A percentile compares a stretch with the other conserved stretches of the same genome.
phyloP scores from a whole-genome alignment of 2,888 invertebrate genomes.

The Catocala nupta region DNA sequence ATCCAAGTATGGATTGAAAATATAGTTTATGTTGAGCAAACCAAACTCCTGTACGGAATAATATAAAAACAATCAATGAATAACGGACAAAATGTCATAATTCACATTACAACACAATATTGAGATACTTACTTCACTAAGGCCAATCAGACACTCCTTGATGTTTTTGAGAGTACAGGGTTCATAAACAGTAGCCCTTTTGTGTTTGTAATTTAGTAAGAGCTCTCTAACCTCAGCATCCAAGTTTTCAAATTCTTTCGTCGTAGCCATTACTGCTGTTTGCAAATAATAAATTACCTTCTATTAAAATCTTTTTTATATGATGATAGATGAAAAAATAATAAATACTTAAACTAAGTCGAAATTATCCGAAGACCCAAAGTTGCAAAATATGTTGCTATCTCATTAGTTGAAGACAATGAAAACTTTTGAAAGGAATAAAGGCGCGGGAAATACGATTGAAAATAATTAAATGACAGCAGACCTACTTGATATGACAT shows the following conservation, averaged over 20 bases:
- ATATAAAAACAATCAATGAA: not conserved
- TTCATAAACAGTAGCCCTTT: constrained; percentile 76
- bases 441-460: too few relatives aligned
- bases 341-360: too few relatives aligned
- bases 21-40: constrained; percentile 73
- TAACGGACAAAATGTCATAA: too few relatives aligned
- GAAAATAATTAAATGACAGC: too few relatives aligned
- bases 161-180: constrained; percentile 76
- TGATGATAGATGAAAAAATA: too few relatives aligned
- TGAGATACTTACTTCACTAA: constrained; percentile 68
- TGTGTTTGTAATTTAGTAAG: constrained; percentile 75
- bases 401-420: too few relatives aligned
- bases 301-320: too few relatives aligned
- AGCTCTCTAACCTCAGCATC: constrained; percentile 83
- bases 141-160: constrained; percentile 78
- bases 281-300: too few relatives aligned
- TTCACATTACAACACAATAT: not conserved
- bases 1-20: constrained; percentile 79
- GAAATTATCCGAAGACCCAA: too few relatives aligned
- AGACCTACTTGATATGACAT: too few relatives aligned
- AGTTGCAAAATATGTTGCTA: too few relatives aligned
- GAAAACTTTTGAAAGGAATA: too few relatives aligned
- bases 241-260: constrained; percentile 61
- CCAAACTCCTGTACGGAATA: constrained; percentile 68
- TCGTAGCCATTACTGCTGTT: constrained; percentile 47